phyloP scores from a whole-genome alignment of 2,888 invertebrate species.

The Dryobota labecula region DNA sequence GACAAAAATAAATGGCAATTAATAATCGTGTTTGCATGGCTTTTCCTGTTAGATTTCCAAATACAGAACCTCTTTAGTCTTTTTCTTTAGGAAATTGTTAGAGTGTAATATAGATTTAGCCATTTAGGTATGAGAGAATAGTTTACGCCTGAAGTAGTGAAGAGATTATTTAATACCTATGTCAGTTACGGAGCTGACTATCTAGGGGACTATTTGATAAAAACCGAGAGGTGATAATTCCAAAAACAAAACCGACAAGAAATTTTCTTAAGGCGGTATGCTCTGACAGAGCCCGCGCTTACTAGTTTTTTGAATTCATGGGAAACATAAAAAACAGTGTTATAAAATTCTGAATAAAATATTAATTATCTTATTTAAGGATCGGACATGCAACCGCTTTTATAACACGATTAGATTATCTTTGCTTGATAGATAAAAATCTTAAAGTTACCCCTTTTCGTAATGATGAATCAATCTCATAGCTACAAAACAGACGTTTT shows the following conservation, averaged over 20 bases:
- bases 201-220: not conserved
- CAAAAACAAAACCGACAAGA: no score
- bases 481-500: no score
- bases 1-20: not conserved
- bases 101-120: not conserved
- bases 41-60: not conserved
- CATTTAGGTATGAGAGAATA: not conserved
- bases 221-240: not conserved
- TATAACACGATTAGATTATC: no score
- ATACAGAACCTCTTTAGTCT: not conserved
- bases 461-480: no score
- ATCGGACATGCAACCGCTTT: no score
- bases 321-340: no score
- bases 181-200: not conserved
- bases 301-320: not conserved
- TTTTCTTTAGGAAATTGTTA: not conserved
- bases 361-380: no score
- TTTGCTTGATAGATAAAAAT: no score
- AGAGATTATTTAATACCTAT: not conserved
- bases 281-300: no score
- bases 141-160: not conserved
- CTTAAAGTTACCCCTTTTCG: no score
- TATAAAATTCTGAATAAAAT: no score
- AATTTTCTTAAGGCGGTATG: no score
- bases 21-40: not conserved